Evolutionary conservation across 2,113 vertebrate genomes (phyloP), one percentile per base, ranked within the genome.

Genomic region (Aegithalos caudatus): DNA sequence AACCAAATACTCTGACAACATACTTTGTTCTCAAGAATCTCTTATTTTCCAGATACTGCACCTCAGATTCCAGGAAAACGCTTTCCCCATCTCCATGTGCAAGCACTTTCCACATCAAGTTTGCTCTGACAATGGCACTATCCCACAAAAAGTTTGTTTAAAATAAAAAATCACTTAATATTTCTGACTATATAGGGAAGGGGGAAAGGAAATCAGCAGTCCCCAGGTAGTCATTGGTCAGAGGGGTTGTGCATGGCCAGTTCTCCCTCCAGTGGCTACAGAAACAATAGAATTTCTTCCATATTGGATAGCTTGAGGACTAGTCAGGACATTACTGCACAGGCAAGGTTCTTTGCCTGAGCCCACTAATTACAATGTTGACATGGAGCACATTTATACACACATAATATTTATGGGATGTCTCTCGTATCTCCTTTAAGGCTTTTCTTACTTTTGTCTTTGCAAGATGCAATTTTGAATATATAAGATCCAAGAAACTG

Each of bases 361-460:
- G 12, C 7, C 44, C 13, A 4, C 12, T 47, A 50, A 37, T 4
- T 9, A 16, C 8, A 60, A 10, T 0, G 0, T 14, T 77, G 37
- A 57, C 19, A 44, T 2, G 5, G 11, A 74, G 3, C 24, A 67
- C 10, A n/a, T 61, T 78, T 58, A 66, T 1, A 0, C 0, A 0
- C 13, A 25, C 5, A 1, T 29, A 60, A 9, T 57, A 61, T 35
- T 69, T 86, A 66, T 28, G 40, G 5, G 33, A 62, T 29, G 27
- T n/a, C 44, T 80, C 85, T 71, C 42, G 7, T 12, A 60, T 7
- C n/a, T 77, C n/a, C 15, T 37, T 11, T 61, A 67, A 64, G 6
- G n/a, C 14, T 81, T 28, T n/a, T 48, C 40, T 84, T 54, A 44
- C 64, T 86, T 42, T 82, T 2, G 1, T 38, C 42, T 54, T 73